Base-by-base conservation (phyloP, 2,113 vertebrate genomes). In the Emberiza fucata region DNA sequence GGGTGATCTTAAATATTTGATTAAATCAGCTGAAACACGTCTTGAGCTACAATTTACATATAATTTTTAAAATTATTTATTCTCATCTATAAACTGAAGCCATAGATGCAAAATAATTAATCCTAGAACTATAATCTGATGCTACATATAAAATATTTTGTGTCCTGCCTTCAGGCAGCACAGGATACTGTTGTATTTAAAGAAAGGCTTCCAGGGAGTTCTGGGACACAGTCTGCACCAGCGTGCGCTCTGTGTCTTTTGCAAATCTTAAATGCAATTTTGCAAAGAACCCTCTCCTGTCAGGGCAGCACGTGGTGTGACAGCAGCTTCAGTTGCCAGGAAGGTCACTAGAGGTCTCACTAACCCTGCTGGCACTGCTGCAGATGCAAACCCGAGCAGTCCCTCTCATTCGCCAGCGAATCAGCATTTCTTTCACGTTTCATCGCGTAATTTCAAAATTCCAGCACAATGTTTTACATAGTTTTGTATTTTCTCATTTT, bases 311-410 rank as follows among this genome's bases (percentile, higher is more conserved):
- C 35, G 40, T 15, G 40, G 3, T 51, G 50, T 21, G 45, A 11
- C 35, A 0, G 80, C 73, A 57, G 66, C 47, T 81, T 45, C 82
- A 88, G 53, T 89, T 87, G 40, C 88, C 5, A 12, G 1, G 15
- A 57, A 51, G 44, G 75, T 72, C 94, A 73, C 94, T 96, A 94
- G 95, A 94, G 91, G 96, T 88, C 96, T 66, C 94, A 48, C 94
- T 90, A 70, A 83, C 37, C 86, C 63, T 24, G 39, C 50, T 54
- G 42, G 28, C 16, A 0, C 6, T 25, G 29, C 66, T 33, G 20
- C 1, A 1, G 19, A 28, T 48, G 27, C 35, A 29, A 72, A 44
- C 4, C 2, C 1, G 3, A 68, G 57, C 4, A 0, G 4, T 79
- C 45, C 14, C 23, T 40, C 27, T 35, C 14, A 13, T 27, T 54